These are phyloP conservation scores for Hyles euphorbiae DNA, from an alignment of 1,140 invertebrate species.

Conservation along the genomic window DNA sequence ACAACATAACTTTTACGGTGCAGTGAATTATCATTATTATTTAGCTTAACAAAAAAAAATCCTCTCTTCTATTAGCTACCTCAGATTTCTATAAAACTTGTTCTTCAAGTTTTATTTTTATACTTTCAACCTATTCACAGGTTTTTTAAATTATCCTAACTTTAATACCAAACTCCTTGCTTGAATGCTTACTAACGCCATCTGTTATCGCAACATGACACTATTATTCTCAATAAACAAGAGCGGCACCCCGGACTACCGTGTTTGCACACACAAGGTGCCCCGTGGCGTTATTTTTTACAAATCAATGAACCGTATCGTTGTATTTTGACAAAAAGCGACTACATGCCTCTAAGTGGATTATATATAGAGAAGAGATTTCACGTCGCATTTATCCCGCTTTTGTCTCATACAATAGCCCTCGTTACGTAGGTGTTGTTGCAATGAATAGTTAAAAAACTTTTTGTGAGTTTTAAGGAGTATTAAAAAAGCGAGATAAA, in stretches of 20 bases:
- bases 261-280: constrained; percentile 20
- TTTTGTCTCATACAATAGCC: constrained; percentile 58
- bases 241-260: background rate
- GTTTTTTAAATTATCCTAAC: too few species aligned
- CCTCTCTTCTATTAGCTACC: too few species aligned
- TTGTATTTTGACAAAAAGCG: constrained; percentile 64
- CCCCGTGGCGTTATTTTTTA: constrained; percentile 63
- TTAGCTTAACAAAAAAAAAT: too few species aligned
- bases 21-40: too few species aligned
- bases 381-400: constrained; percentile 65
- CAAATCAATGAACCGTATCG: constrained; percentile 59
- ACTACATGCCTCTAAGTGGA: constrained; percentile 71
- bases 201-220: background rate
- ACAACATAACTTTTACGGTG: too few species aligned
- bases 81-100: too few species aligned
- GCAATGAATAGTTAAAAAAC: constrained; percentile 52
- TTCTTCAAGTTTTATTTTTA: too few species aligned
- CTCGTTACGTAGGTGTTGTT: constrained; percentile 70
- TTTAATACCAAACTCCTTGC: too few species aligned
- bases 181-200: constrained; percentile 2
- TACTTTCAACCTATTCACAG: too few species aligned
- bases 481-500: constrained; percentile 40
- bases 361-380: constrained; percentile 60
- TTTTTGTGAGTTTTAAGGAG: constrained; percentile 42
- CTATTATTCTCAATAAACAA: constrained; percentile 2